These are phyloP conservation scores for Caenorhabditis sp. DNA, from an alignment of 2,888 invertebrate species.

Conservation along the genomic window DNA sequence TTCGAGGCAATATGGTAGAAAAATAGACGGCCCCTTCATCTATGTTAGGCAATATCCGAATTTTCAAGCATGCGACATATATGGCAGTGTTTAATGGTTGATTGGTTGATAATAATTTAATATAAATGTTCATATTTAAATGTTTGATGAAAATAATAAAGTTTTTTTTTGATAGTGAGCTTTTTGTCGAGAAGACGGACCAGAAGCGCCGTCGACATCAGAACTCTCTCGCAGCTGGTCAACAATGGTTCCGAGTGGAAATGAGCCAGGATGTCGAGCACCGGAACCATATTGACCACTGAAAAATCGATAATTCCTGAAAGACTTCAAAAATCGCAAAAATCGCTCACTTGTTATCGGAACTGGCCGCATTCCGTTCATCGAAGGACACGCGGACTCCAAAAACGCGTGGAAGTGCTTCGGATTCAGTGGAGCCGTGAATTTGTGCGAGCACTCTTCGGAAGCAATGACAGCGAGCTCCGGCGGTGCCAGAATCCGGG, in stretches of 20 bases:
- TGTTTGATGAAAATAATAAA: no score
- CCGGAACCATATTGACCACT: slow-evolving; percentile 36
- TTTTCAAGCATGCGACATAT: no score
- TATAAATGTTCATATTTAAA: no score
- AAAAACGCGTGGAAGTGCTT: slow-evolving; percentile 53
- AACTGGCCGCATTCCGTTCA: slow-evolving; percentile 56
- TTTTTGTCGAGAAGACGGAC: slow-evolving; percentile 38
- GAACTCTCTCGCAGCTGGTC: slow-evolving; percentile 55
- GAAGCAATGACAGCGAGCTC: background rate
- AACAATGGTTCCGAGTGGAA: slow-evolving; percentile 54
- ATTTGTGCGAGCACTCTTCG: slow-evolving; percentile 16
- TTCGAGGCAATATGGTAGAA: no score
- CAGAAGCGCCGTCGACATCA: slow-evolving; percentile 35
- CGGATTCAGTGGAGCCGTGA: slow-evolving; percentile 14
- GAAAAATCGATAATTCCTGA: background rate
- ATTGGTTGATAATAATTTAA: no score
- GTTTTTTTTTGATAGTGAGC: slow-evolving; percentile 39
- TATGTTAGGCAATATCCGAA: no score
- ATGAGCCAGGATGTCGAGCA: slow-evolving; percentile 47
- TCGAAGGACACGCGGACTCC: slow-evolving; percentile 48
- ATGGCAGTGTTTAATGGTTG: no score
- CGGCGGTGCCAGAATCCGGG: slow-evolving; percentile 27
- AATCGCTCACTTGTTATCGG: slow-evolving; percentile 35
- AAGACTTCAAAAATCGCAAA: background rate
- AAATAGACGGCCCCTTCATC: no score